A percentile compares a stretch with the other conserved stretches of the same genome.
Evolutionary conservation across 2,113 vertebrate species (phyloP).

Genomic region (Oreochromis niloticus): DNA sequence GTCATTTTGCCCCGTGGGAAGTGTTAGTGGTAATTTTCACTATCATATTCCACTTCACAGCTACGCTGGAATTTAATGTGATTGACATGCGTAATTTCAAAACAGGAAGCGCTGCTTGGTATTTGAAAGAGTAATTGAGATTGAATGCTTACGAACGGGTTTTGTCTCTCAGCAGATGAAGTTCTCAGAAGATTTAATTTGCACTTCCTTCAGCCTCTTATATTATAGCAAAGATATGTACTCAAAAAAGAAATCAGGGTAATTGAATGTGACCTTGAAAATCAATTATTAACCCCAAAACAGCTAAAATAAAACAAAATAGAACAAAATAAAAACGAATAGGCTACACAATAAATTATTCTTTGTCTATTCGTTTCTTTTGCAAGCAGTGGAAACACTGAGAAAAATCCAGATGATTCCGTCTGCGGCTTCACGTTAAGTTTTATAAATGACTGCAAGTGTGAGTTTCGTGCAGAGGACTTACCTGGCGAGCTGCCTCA

Average conservation of each 20-base stretch:
- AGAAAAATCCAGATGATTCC: neutral
- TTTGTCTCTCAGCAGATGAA: neutral
- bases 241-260: neutral
- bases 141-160: neutral
- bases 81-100: neutral
- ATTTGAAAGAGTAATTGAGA: neutral
- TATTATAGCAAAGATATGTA: neutral
- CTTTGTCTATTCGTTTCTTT: neutral
- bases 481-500: neutral
- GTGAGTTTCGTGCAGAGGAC: neutral
- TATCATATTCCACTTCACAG: fast-evolving
- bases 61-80: neutral
- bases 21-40: neutral
- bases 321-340: neutral
- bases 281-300: neutral
- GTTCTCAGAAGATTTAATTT: neutral
- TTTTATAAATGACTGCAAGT: too few species aligned
- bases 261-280: neutral
- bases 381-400: neutral
- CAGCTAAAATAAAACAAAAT: neutral
- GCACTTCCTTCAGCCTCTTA: neutral
- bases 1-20: neutral
- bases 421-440: neutral
- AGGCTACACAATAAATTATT: fast-evolving
- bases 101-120: neutral